Base-by-base conservation (phyloP, 1,140 invertebrate genomes). In the Caerostris extrusa region DNA sequence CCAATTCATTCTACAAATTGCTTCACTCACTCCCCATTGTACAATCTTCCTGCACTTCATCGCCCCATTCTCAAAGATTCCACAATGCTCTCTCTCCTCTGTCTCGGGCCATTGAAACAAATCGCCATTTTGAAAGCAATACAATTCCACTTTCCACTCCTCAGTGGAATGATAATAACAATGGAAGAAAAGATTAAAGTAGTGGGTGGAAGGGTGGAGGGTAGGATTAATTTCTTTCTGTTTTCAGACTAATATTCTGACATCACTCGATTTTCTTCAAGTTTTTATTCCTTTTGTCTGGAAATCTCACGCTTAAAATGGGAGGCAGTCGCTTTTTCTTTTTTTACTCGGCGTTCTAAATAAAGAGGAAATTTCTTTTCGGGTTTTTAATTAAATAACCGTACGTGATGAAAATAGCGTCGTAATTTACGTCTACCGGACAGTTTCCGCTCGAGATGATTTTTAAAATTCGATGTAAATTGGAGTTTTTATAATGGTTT, bases 141-240 rank as follows among this genome's bases (percentile, higher is more conserved):
- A 77, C 10, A 77, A 77, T 77, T 77, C 69, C 12, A 53, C 69
- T 50, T n/a, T 71, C 69, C 69, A 50, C 10, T 71, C 69, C 50
- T 77, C 69, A 77, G 50, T 77, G 69, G 69, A 77, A 77, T 77
- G 50, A 77, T 77, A 77, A 77, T 77, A 64, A 77, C 50, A 77
- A 77, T 5, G 69, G 50, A 77, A 50, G 19, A 77, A 71, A 53
- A 77, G 69, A 77, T 77, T 77, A 77, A 77, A 77, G 19, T 53
- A 77, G 69, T 19, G 19, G 8, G 5, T 50, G 7, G 6, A n/a
- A 17, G n/a, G 34, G 50, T 19, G 12, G n/a, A n/a, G n/a, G n/a
- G n/a, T n/a, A n/a, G n/a, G n/a, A n/a, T n/a, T 50, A 4, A 10
- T 61, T 10, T 61, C 8, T 61, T 10, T 10, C 7, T 10, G 50